phyloP scores from a whole-genome alignment of 2,888 invertebrate species.

The Tetragnatha montana region DNA sequence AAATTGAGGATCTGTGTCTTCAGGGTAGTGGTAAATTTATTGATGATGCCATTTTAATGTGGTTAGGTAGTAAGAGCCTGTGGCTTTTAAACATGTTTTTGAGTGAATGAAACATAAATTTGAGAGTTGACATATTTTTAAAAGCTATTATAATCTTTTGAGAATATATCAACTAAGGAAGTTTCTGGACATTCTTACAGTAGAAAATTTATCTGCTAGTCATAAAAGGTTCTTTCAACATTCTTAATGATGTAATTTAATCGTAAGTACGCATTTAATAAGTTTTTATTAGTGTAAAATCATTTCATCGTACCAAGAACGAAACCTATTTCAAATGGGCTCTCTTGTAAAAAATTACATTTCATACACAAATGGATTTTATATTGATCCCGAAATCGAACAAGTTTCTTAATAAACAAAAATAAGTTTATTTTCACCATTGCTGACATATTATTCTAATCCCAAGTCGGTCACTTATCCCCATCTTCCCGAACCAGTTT shows the following conservation, averaged over 20 bases:
- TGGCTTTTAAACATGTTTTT: not conserved
- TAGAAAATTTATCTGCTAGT: not conserved
- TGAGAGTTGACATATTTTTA: not conserved
- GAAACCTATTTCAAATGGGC: not conserved
- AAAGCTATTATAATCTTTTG: not conserved
- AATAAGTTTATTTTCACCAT: not conserved
- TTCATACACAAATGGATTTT: not conserved
- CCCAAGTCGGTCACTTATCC: not conserved
- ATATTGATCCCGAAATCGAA: not conserved
- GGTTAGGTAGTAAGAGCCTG: not conserved
- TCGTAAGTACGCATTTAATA: not conserved
- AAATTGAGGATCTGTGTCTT: not conserved
- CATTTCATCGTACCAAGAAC: not conserved
- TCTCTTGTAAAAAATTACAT: no score
- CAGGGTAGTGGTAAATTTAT: not conserved
- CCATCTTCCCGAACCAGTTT: slow-evolving; percentile 8
- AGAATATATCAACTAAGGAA: not conserved
- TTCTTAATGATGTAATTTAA: not conserved
- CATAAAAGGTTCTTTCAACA: not conserved
- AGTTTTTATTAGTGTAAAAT: not conserved
- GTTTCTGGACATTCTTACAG: not conserved
- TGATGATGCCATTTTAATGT: not conserved
- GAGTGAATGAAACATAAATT: not conserved
- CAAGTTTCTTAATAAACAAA: not conserved
- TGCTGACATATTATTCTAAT: not conserved